These are phyloP conservation scores for Danio kyathit DNA, from an alignment of 2,797 vertebrate species.

Conservation along the genomic window DNA sequence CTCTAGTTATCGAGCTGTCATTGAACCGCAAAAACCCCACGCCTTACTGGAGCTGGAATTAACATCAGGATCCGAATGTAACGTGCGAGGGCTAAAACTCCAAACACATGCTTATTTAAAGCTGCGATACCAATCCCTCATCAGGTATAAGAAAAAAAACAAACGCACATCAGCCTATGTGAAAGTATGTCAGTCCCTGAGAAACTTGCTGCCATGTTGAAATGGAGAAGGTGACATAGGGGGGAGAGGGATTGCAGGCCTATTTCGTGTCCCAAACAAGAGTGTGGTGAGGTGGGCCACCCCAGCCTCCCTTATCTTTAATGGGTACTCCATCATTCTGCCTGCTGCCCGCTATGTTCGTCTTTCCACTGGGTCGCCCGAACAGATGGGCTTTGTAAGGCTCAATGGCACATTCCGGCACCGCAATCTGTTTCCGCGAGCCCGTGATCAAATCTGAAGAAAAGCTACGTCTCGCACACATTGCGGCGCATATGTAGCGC, in stretches of 20 bases:
- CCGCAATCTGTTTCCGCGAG: constrained; percentile 77
- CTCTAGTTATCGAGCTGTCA: constrained; percentile 81
- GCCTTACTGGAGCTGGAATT: constrained; percentile 72
- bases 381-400: constrained; percentile 83
- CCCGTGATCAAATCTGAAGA: constrained; percentile 68
- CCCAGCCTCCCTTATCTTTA: constrained; percentile 82
- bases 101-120: constrained; percentile 65
- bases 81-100: constrained; percentile 54
- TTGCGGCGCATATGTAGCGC: constrained; percentile 62
- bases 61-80: constrained; percentile 69
- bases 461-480: constrained; percentile 65
- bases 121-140: constrained; percentile 61
- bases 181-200: constrained; percentile 54
- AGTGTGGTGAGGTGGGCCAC: constrained; percentile 68
- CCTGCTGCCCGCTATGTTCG: constrained; percentile 62
- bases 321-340: constrained; percentile 82
- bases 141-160: constrained; percentile 60
- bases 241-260: constrained; percentile 20
- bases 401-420: constrained; percentile 79
- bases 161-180: constrained; percentile 39
- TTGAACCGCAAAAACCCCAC: constrained; percentile 58
- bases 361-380: constrained; percentile 65
- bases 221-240: constrained; percentile 9
- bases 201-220: constrained; percentile 31
- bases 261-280: constrained; percentile 68